These are phyloP conservation scores for Torymus tubicola DNA, from an alignment of 2,888 invertebrate species.

Conservation along the genomic window DNA sequence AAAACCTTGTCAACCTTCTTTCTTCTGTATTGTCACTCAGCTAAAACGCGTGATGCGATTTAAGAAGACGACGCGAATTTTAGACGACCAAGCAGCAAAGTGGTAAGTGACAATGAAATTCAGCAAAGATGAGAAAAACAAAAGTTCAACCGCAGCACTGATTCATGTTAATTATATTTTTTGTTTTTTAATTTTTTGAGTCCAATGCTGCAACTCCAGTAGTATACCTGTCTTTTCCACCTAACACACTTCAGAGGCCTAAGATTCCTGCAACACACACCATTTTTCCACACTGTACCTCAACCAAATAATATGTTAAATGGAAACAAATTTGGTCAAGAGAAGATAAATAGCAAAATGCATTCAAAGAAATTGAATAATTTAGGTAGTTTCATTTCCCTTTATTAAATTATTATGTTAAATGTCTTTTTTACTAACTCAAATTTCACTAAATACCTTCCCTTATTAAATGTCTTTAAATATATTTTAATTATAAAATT, in stretches of 20 bases:
- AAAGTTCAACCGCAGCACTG: conserved; percentile 57
- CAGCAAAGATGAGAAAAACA: conserved; percentile 58
- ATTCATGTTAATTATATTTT: conserved; percentile 55
- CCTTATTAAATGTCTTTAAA: conserved; percentile 1
- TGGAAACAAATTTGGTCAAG: neutral
- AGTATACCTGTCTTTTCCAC: conserved; percentile 64
- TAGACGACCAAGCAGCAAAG: conserved; percentile 67
- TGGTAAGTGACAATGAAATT: conserved; percentile 57
- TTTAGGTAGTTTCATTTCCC: too few relatives aligned
- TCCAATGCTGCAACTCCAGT: conserved; percentile 61
- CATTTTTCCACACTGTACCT: conserved; percentile 68
- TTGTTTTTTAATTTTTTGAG: conserved; percentile 51
- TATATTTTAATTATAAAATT: neutral
- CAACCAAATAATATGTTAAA: conserved; percentile 17
- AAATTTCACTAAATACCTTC: neutral
- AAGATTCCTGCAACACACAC: conserved; percentile 72
- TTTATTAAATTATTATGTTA: too few relatives aligned
- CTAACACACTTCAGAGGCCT: conserved; percentile 69
- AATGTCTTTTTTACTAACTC: too few relatives aligned
- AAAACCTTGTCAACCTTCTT: conserved; percentile 69
- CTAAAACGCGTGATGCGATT: conserved; percentile 70
- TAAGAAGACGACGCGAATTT: conserved; percentile 69
- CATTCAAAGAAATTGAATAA: neutral
- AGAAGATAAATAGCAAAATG: conserved; percentile 4
- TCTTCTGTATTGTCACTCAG: conserved; percentile 66